Conservation (phyloP, 2,888 invertebrate genomes). For the Rhorus exstirpatorius region DNA sequence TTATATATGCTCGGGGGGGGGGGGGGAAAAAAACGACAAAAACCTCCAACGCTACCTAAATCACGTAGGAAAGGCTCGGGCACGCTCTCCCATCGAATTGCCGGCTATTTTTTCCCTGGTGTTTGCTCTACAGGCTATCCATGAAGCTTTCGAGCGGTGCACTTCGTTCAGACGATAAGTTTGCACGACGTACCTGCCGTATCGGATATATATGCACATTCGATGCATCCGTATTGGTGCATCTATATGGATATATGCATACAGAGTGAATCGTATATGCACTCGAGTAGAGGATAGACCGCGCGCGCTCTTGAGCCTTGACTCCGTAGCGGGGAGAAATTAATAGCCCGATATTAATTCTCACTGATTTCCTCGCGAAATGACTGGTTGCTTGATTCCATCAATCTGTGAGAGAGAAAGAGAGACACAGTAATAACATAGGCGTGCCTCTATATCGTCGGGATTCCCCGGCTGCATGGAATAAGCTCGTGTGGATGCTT, state of each 20-base stretch:
- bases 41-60: conserved; percentile 78
- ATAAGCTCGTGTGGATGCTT: conserved; percentile 23
- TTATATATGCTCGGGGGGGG: conserved; percentile 4
- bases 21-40: conserved; percentile 27
- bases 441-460: conserved; percentile 75
- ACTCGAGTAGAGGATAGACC: conserved; percentile 65
- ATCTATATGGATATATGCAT: conserved; percentile 44
- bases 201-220: conserved; percentile 57
- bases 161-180: conserved; percentile 39
- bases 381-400: conserved; percentile 85
- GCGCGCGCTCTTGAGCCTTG: conserved; percentile 54
- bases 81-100: conserved; percentile 67
- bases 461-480: conserved; percentile 53
- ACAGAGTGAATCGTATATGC: conserved; percentile 39
- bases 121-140: conserved; percentile 61
- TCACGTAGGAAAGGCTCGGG: conserved; percentile 77
- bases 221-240: conserved; percentile 60
- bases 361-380: conserved; percentile 84
- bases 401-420: conserved; percentile 82
- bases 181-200: conserved; percentile 47
- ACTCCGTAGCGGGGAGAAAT: conserved; percentile 80
- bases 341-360: conserved; percentile 85
- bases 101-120: conserved; percentile 61
- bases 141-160: conserved; percentile 39
- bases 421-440: conserved; percentile 81